Conservation (phyloP, 2,113 vertebrate species). For the Galemys pyrenaicus region DNA sequence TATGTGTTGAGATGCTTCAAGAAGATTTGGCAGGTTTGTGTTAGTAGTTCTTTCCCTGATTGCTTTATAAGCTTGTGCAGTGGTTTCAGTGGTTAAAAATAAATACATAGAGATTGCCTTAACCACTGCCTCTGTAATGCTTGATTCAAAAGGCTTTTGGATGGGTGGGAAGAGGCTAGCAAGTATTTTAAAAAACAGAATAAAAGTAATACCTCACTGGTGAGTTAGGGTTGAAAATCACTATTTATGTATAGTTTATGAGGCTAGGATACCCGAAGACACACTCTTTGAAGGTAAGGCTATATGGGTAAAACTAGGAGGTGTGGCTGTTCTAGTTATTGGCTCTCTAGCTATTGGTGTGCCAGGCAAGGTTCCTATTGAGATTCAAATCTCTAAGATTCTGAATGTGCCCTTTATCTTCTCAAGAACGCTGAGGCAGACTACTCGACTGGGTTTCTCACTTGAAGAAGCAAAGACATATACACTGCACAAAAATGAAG, state of each 20-base stretch:
- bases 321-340: neutral
- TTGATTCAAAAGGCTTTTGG: neutral
- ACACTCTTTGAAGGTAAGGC: neutral
- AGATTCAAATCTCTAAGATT: neutral
- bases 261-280: neutral
- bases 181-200: neutral
- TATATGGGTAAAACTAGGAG: neutral
- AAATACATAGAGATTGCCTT: neutral
- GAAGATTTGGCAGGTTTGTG: neutral
- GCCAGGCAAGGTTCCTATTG: neutral
- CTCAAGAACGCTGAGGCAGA: neutral
- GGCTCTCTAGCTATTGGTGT: no score
- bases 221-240: neutral
- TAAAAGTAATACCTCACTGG: neutral
- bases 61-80: conserved; percentile 15
- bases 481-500: no score
- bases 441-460: neutral
- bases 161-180: neutral
- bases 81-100: neutral
- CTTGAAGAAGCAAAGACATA: neutral
- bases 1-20: neutral
- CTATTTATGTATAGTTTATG: neutral
- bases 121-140: neutral
- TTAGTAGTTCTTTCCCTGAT: neutral
- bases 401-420: neutral